phyloP scores from a whole-genome alignment of 2,797 vertebrate genomes.

The Cyprinodon diabolis region DNA sequence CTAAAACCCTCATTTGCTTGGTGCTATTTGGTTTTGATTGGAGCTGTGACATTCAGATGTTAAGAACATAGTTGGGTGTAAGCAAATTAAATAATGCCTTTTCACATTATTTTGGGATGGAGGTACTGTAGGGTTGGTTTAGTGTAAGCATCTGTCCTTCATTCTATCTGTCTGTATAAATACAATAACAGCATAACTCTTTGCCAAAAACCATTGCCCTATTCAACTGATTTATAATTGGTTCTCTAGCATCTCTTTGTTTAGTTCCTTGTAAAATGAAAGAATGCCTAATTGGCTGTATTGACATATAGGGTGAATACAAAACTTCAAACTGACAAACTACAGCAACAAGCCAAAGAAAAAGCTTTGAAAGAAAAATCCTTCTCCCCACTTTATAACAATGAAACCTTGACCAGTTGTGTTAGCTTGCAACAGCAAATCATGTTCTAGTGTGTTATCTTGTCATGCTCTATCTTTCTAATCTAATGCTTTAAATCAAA shows the following conservation, averaged over 20 bases:
- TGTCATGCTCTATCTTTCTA: not conserved
- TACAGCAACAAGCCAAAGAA: not conserved
- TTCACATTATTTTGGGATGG: no score
- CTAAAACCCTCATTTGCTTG: no score
- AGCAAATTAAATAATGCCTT: no score
- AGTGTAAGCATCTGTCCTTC: no score
- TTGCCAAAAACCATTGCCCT: constrained; percentile 15
- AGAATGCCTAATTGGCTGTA: constrained; percentile 39
- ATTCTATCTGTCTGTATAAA: not conserved
- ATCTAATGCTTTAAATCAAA: not conserved
- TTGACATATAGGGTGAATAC: constrained; percentile 18
- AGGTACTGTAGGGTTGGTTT: no score
- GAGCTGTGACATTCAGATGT: no score
- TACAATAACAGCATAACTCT: not conserved
- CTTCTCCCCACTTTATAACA: not conserved
- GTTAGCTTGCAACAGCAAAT: not conserved
- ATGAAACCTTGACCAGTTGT: not conserved
- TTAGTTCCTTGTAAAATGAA: constrained; percentile 18
- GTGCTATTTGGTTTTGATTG: no score
- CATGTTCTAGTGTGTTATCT: not conserved
- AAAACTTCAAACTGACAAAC: constrained; percentile 25
- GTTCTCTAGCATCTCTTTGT: constrained; percentile 32
- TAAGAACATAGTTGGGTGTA: no score
- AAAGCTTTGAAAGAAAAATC: not conserved
- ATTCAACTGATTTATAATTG: constrained; percentile 39